These are phyloP conservation scores for Xestia ashworthii DNA, from an alignment of 2,888 invertebrate genomes.

Conservation along the genomic window DNA sequence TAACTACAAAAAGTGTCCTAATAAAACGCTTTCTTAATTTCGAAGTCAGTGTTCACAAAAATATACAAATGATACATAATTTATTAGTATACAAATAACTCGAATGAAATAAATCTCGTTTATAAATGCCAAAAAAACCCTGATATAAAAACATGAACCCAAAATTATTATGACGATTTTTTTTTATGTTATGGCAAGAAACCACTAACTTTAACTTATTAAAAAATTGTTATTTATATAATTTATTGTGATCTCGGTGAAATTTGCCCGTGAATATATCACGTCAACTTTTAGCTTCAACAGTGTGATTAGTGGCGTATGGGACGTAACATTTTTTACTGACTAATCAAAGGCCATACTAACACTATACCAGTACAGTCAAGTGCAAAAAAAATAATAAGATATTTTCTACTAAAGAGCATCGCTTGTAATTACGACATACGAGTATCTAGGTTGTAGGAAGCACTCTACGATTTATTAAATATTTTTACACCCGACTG, in stretches of 20 bases:
- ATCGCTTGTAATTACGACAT: background rate
- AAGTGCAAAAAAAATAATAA: constrained; percentile 4
- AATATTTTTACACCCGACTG: constrained; percentile 20
- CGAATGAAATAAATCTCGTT: constrained; percentile 26
- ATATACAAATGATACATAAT: constrained; percentile 4
- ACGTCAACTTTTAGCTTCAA: background rate
- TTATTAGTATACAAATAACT: constrained; percentile 10
- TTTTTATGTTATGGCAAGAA: constrained; percentile 58
- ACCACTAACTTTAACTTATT: background rate
- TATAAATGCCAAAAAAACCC: constrained; percentile 61
- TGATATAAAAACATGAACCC: constrained; percentile 42
- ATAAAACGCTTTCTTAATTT: background rate
- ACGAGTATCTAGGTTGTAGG: background rate
- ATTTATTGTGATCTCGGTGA: constrained; percentile 12
- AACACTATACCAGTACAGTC: constrained; percentile 11
- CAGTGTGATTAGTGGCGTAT: background rate
- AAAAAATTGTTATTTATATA: constrained; percentile 14
- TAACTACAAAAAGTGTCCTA: background rate
- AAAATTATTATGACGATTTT: constrained; percentile 48
- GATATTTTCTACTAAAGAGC: background rate
- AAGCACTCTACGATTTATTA: background rate
- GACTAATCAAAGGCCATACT: constrained; percentile 24
- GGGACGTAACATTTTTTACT: constrained; percentile 1
- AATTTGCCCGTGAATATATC: background rate
- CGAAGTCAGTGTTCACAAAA: constrained; percentile 6